Conservation (phyloP, 2,888 invertebrate genomes). For the Philhelius pedissequus region DNA sequence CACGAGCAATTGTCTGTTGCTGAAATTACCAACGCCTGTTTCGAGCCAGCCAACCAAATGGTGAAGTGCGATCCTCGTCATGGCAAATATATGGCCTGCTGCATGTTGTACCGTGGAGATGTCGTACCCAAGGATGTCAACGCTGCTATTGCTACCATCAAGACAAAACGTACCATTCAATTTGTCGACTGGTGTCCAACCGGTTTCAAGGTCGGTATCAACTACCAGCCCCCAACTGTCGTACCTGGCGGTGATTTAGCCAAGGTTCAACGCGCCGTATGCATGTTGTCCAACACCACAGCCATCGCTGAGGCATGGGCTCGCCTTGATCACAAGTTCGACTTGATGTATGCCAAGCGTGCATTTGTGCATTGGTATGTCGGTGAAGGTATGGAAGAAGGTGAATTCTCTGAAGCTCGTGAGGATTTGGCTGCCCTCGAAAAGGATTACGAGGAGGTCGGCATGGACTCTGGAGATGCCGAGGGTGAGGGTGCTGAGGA, state of each 20-base stretch:
- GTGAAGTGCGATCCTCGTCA: constrained; percentile 95
- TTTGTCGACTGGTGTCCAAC: constrained; percentile 96
- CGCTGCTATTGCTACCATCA: constrained; percentile 96
- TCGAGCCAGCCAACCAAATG: constrained; percentile 98
- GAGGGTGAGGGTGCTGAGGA: constrained; percentile 90
- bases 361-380: constrained; percentile 98
- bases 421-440: constrained; percentile 88
- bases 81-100: constrained; percentile 97
- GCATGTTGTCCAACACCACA: constrained; percentile 99
- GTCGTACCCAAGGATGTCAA: constrained; percentile 97
- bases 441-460: constrained; percentile 93
- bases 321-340: constrained; percentile 96
- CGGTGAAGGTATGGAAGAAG: constrained; percentile 91
- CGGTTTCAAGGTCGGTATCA: constrained; percentile 86
- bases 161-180: constrained; percentile 95
- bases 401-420: constrained; percentile 91
- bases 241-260: constrained; percentile 97
- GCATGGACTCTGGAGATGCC: constrained; percentile 91
- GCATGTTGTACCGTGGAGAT: constrained; percentile 96
- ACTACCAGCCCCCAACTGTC: constrained; percentile 96
- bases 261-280: constrained; percentile 97
- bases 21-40: constrained; percentile 97
- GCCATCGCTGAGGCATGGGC: constrained; percentile 99
- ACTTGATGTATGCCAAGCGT: constrained; percentile 97
- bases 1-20: constrained; percentile 94